phyloP scores from a whole-genome alignment of 2,113 vertebrate species.

The Cisticola juncidis region DNA sequence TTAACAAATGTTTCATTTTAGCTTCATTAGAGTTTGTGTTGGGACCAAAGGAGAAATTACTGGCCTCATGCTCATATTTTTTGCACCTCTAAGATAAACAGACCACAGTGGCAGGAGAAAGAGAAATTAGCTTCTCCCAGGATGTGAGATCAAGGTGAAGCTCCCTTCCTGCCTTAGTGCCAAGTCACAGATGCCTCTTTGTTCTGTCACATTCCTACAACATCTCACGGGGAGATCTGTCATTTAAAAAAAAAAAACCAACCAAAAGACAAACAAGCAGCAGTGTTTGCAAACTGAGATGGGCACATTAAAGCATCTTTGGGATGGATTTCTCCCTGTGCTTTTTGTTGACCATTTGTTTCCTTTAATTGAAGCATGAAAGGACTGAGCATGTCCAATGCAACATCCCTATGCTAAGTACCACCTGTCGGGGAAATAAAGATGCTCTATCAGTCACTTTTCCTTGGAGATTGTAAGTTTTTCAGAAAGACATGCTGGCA shows the following conservation, averaged over 20 bases:
- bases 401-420: neutral
- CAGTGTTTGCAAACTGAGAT: neutral
- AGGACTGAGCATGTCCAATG: neutral
- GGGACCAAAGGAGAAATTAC: neutral
- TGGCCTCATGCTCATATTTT: neutral
- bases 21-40: neutral
- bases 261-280: neutral
- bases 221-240: neutral
- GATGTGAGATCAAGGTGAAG: neutral
- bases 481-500: neutral
- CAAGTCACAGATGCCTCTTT: neutral
- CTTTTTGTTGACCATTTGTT: conserved; percentile 35
- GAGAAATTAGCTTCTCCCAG: neutral
- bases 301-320: neutral
- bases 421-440: conserved; percentile 25
- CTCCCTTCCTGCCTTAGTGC: neutral
- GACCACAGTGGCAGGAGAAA: neutral
- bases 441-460: neutral
- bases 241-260: neutral
- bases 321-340: conserved; percentile 8
- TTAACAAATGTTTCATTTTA: neutral
- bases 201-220: neutral
- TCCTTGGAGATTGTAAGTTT: neutral
- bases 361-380: neutral
- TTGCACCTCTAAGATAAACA: neutral